Evolutionary conservation across 2,888 invertebrate genomes (phyloP), one percentile per base, ranked within the genome.

Genomic region (Rhopalosiphum nymphaeae): DNA sequence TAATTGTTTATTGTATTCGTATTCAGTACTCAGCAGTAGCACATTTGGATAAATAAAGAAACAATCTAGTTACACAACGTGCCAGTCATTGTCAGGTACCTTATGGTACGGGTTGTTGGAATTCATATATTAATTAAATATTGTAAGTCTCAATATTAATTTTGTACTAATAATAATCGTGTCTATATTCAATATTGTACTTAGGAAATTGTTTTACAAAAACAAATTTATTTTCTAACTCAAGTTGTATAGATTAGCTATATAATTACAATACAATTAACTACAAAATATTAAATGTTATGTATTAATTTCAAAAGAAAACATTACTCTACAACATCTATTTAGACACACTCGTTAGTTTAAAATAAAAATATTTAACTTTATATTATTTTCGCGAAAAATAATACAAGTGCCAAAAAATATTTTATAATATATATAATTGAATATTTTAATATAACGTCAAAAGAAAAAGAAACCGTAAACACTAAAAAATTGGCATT

Each of bases 31-130:
- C 78, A 78, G 25, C 53, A 25, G 53, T 88, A 36, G 36, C 53
- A 56, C 88, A 88, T 88, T 56, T 88, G 88, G 36, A 88, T 56
- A 88, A 88, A 56, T 88, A 88, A 88, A 42, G 46, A 86, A 86
- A 86, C 86, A 86, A 46, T 78, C 44, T 86, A 46, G 13, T 86
- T n/a, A 86, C 86, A 86, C 29, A 86, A 86, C 44, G 29, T n/a
- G 46, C 49, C 44, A 46, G 44, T 46, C 44, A 46, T 46, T 46
- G 44, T 46, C 29, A 78, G 36, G 36, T 36, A 36, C 21, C 36
- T 78, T 78, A 36, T 36, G 36, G 78, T 9, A 42, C 78, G 21
- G 21, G 36, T 42, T 78, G 36, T 78, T 78, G 36, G 36, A 36
- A 36, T 13, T 36, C 78, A 67, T 67, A 67, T 67, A 67, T n/a